Conservation (phyloP, 1,140 invertebrate species). For the Coelopa frigida region DNA sequence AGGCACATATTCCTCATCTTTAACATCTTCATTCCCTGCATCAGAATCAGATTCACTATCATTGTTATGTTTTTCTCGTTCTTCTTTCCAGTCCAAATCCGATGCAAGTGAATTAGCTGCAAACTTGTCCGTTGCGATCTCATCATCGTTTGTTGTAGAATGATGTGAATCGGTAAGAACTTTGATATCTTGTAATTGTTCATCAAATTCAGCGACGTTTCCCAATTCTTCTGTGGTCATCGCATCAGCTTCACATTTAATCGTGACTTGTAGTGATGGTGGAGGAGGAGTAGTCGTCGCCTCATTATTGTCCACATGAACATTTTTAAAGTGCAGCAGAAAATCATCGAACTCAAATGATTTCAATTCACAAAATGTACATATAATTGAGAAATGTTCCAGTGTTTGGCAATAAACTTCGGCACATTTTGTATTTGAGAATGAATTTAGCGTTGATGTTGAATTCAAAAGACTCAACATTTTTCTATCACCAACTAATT, state of each 20-base stretch:
- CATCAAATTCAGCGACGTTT: neutral
- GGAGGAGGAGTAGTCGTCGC: neutral
- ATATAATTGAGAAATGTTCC: constrained; percentile 31
- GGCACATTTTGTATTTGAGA: constrained; percentile 5
- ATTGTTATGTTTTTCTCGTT: too few species aligned
- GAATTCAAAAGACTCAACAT: too few species aligned
- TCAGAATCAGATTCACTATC: too few species aligned
- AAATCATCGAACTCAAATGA: constrained; percentile 33
- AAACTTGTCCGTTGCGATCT: too few species aligned
- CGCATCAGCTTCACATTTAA: neutral
- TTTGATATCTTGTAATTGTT: neutral
- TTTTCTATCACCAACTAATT: too few species aligned
- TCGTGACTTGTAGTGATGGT: too few species aligned
- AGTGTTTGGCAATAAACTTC: constrained; percentile 20
- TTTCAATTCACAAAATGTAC: constrained; percentile 33
- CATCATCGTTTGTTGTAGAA: too few species aligned
- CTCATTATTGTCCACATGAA: constrained; percentile 21
- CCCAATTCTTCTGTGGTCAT: neutral
- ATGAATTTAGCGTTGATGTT: too few species aligned
- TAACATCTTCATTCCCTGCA: too few species aligned
- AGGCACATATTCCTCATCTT: neutral
- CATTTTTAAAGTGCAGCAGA: constrained; percentile 30
- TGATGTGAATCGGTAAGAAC: neutral
- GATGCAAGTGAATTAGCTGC: too few species aligned
- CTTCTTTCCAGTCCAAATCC: too few species aligned